A percentile compares a stretch with the other conserved stretches of the same genome.
These are phyloP conservation scores for Cherax destructor DNA, from an alignment of 1,140 invertebrate genomes.

Conservation along the genomic window DNA sequence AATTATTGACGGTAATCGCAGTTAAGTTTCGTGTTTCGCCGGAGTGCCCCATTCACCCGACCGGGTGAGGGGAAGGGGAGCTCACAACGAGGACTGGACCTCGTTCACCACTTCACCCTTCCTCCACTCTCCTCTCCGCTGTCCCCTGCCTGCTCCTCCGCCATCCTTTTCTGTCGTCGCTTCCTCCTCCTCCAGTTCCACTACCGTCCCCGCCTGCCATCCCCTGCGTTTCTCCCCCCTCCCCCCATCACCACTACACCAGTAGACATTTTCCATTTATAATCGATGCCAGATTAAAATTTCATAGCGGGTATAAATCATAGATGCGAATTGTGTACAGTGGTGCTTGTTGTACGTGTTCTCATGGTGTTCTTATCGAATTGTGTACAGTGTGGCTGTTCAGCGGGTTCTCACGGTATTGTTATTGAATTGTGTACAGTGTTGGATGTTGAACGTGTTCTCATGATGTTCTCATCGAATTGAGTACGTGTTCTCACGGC, in stretches of 20 bases:
- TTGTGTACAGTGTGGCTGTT: too few relatives aligned
- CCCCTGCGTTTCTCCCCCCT: not conserved
- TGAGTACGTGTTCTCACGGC: too few relatives aligned
- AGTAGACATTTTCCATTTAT: conserved; percentile 16
- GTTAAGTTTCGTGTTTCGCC: conserved; percentile 22
- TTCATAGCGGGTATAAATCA: conserved; percentile 41
- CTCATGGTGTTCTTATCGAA: not conserved
- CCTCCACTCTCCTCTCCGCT: not conserved
- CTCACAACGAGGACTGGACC: too few relatives aligned
- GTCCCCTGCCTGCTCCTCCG: too few relatives aligned
- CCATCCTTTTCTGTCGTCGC: too few relatives aligned
- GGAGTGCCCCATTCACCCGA: not conserved
- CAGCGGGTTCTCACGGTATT: too few relatives aligned
- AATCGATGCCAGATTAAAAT: conserved; percentile 46
- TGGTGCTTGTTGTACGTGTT: not conserved
- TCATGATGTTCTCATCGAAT: too few relatives aligned
- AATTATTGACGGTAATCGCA: conserved; percentile 34
- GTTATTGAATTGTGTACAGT: too few relatives aligned
- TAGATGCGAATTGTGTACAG: conserved; percentile 16
- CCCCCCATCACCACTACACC: not conserved
- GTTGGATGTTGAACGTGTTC: too few relatives aligned
- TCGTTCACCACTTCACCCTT: too few relatives aligned
- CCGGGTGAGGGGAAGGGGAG: not conserved
- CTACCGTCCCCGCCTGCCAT: not conserved
- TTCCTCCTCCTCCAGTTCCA: not conserved